A percentile compares a stretch with the other conserved stretches of the same genome.
Conservation (phyloP, 64 coral and sea anemone genomes). For the Cladopsammia gracilis region DNA sequence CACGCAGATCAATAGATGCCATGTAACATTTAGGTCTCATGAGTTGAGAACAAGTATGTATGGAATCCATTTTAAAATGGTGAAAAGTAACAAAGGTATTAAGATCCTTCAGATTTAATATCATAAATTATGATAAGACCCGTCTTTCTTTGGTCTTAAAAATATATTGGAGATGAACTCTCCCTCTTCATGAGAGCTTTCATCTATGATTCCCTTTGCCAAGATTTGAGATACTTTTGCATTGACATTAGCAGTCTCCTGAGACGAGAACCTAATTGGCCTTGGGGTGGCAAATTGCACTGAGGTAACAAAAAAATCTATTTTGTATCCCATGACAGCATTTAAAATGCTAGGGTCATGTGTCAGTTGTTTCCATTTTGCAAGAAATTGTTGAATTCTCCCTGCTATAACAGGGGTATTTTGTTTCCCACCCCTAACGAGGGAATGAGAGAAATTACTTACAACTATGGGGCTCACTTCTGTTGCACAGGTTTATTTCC, state of each 20-base stretch:
- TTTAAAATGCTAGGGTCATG: slow-evolving; percentile 11
- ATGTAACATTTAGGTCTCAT: slow-evolving; percentile 62
- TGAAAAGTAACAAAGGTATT: slow-evolving; percentile 65
- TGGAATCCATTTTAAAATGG: slow-evolving; percentile 81
- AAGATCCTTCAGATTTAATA: slow-evolving; percentile 65
- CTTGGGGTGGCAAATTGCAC: slow-evolving; percentile 35
- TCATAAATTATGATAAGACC: slow-evolving; percentile 45
- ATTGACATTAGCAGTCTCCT: slow-evolving; percentile 27
- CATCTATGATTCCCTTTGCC: slow-evolving; percentile 55
- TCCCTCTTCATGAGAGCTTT: slow-evolving; percentile 31
- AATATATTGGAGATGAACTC: slow-evolving; percentile 39
- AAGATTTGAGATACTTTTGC: slow-evolving; percentile 61
- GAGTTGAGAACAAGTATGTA: slow-evolving; percentile 58
- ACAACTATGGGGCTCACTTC: slow-evolving; percentile 13
- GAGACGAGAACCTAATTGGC: slow-evolving; percentile 1
- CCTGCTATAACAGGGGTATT: neutral
- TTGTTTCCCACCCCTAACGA: neutral
- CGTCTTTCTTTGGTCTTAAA: slow-evolving; percentile 26
- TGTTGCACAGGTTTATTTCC: slow-evolving; percentile 29
- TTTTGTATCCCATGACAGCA: slow-evolving; percentile 17
- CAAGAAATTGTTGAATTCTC: slow-evolving; percentile 19
- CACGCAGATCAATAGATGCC: slow-evolving; percentile 57
- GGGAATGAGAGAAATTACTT: slow-evolving; percentile 13
- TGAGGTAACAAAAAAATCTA: slow-evolving; percentile 38
- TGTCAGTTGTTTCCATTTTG: slow-evolving; percentile 11